Base-by-base conservation (phyloP, 2,797 vertebrate genomes). In the Urocyon cinereoargenteus region DNA sequence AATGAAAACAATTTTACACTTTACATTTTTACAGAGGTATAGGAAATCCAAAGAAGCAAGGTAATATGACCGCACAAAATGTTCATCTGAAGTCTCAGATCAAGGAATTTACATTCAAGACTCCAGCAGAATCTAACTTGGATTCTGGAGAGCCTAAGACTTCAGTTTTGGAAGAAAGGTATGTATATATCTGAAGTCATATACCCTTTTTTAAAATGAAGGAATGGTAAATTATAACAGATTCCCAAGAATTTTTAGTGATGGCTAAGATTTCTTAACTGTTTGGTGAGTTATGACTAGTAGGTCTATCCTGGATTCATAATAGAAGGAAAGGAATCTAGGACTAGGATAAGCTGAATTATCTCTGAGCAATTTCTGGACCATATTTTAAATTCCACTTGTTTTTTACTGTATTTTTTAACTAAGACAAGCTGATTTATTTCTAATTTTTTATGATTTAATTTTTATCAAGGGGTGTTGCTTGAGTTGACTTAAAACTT, bases 101-200 rank as follows among this genome's bases (percentile, higher is more conserved):
- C 68, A 87, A 4, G 66, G 26, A 34, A 59, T 59, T 72, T 68
- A 34, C 53, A 62, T 34, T 15, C 19, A 92, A 45, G 16, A 90
- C 45, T 59, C 64, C 57, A 89, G 5, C 59, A 53, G 28, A 87
- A 22, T 55, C 83, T 81, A 78, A 91, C 59, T 78, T 36, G 57
- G 51, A 83, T 94, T 92, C 70, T 78, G 49, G 14, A 93, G 73
- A 91, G 16, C 21, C 51, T 81, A 31, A 86, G 61, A 72, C 22
- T 87, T 96, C 84, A 75, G 49, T 81, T 95, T 96, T 97, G 86
- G 96, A 98, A 91, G 75, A 49, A 97, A 98, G 98, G 98, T 98
- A 93, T 96, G 92, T n/a, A 45, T 84, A 34, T 83, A 81, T 81
- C 40, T 84, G 64, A 93, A 79, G 28, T 95, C 18, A 89, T 73